Base-by-base conservation (phyloP, 1,140 invertebrate species). In the Zaprionus ornatus region DNA sequence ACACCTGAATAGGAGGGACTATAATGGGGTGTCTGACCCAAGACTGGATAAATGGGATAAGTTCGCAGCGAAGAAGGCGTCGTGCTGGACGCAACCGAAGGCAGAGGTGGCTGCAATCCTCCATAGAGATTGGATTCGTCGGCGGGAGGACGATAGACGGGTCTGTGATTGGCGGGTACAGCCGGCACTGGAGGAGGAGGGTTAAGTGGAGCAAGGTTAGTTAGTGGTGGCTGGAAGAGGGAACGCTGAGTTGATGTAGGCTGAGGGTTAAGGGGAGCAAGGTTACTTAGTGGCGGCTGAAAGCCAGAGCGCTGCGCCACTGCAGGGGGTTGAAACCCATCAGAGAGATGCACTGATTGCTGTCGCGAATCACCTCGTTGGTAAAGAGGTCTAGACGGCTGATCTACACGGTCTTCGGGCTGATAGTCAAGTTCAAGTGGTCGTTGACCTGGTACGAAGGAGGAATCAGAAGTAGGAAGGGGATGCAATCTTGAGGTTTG, bases 1-100 rank as follows among this genome's bases (percentile, higher is more conserved):
- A 92, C 90, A 2, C 80, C 90, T 0, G 91, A 61, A 77, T 92
- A 92, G 6, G 81, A 65, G 9, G 81, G 76, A 77, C 91, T 92
- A 21, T 92, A 92, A n/a, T 91, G 90, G 0, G 91, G 91, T 55
- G 61, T 17, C 54, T 73, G 73, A 7, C 55, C 50, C n/a, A 74
- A 10, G 1, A 62, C 32, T 35, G 86, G 80, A 56, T 91, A 90
- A 21, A 79, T 79, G 19, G 84, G 80, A 52, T 40, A 87, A 5
- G 73, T 84, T n/a, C 76, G 57, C 9, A 90, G 23, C 12, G 27
- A 17, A 1, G 62, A 27, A 55, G 71, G 7, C 3, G 57, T 62
- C 7, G 57, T 48, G 13, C 54, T 42, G 13, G 52, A 10, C 7
- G 37, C 29, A 13, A 55, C 10, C 1, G 21, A 62, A 0, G 61